Percentiles rank a stretch among this genome's conserved stretches.
These are phyloP conservation scores for Vulpes vulpes DNA, from an alignment of 2,113 vertebrate species.

Conservation along the genomic window DNA sequence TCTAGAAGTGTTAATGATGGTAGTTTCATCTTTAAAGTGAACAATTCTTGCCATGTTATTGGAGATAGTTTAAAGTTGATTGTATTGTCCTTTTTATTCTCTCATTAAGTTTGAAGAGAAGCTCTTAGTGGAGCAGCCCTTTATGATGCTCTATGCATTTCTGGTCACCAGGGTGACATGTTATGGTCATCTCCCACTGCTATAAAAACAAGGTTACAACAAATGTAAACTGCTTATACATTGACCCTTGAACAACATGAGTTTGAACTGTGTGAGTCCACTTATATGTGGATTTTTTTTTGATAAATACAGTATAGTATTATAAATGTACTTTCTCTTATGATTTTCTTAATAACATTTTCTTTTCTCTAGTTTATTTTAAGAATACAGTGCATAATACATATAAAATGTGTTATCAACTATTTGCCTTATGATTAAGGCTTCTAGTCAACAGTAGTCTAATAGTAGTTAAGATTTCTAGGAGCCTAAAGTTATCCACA, in stretches of 20 bases:
- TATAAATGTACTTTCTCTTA: neutral
- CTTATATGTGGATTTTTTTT: neutral
- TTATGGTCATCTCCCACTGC: conserved; percentile 81
- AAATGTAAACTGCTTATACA: conserved; percentile 82
- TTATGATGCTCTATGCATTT: conserved; percentile 68
- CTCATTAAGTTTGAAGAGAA: conserved; percentile 60
- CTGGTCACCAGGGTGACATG: conserved; percentile 83
- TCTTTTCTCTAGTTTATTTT: neutral
- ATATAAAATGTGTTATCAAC: neutral
- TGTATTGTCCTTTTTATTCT: neutral
- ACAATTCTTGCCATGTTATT: conserved; percentile 47
- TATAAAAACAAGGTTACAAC: conserved; percentile 81
- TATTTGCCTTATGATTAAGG: neutral
- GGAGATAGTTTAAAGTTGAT: conserved; percentile 57
- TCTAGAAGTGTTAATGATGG: conserved; percentile 59
- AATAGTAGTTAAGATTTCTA: neutral
- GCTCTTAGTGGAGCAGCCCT: conserved; percentile 57
- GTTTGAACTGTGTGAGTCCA: neutral
- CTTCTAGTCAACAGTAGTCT: neutral
- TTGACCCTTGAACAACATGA: neutral
- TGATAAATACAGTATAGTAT: neutral
- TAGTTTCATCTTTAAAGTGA: conserved; percentile 60
- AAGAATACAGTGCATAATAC: neutral
- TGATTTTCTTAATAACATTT: neutral
- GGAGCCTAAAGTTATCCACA: neutral